Conservation (phyloP, 2,113 vertebrate species). For the Caloenas nicobarica region DNA sequence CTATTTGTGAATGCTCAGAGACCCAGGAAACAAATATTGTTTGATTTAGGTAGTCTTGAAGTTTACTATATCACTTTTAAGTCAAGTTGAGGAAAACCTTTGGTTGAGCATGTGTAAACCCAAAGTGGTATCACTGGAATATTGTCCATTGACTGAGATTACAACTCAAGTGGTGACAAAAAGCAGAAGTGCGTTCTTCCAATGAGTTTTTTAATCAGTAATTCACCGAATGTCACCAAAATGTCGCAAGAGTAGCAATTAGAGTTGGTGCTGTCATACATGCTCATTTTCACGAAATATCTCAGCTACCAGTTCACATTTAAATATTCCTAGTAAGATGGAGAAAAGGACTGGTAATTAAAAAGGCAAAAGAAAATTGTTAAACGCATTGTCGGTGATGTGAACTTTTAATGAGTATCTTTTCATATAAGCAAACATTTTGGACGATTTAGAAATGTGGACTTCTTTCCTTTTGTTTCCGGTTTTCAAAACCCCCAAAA, state of each 20-base stretch:
- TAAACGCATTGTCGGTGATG: background rate
- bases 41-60: background rate
- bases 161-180: background rate
- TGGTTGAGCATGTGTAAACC: background rate
- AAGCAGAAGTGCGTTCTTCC: background rate
- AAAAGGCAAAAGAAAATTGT: background rate
- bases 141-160: background rate
- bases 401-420: background rate
- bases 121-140: background rate
- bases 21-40: background rate
- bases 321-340: background rate
- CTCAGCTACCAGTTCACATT: background rate
- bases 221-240: background rate
- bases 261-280: background rate
- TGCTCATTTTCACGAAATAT: background rate
- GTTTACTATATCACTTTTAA: background rate
- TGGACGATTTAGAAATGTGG: background rate
- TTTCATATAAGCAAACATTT: background rate
- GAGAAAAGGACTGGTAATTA: background rate
- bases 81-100: background rate
- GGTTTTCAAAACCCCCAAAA: background rate
- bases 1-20: background rate
- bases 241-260: background rate
- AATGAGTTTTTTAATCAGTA: background rate
- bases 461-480: background rate